A percentile compares a stretch with the other conserved stretches of the same genome.
phyloP scores from a whole-genome alignment of 2,797 vertebrate species.

The Schizopygopsis pylzovi region DNA sequence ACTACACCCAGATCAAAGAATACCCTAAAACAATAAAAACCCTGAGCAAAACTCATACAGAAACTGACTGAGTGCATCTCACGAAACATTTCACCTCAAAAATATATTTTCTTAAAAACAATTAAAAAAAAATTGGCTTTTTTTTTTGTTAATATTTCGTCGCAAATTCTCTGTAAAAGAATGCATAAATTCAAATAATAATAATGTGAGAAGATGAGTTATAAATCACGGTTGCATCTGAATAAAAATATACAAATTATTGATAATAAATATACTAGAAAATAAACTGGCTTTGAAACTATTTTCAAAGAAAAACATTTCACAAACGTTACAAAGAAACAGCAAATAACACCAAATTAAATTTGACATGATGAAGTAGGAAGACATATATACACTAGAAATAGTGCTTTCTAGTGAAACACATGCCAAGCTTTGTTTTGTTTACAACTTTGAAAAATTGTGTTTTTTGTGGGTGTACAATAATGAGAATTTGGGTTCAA shows the following conservation, averaged over 20 bases:
- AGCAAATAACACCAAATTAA: neutral
- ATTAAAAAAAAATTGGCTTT: too few species aligned
- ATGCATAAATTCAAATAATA: neutral
- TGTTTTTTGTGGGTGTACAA: neutral
- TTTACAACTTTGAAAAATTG: neutral
- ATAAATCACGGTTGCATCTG: neutral
- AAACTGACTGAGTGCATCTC: neutral
- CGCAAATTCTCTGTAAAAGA: neutral
- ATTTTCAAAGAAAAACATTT: too few species aligned
- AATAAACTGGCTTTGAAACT: neutral
- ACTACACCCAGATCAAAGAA: slow-evolving; percentile 69
- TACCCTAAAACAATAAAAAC: slow-evolving; percentile 27
- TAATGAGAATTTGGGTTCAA: neutral
- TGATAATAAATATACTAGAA: neutral
- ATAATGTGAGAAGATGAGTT: neutral
- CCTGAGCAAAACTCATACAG: slow-evolving; percentile 1
- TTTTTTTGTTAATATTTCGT: neutral
- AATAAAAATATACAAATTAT: neutral
- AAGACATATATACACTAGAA: neutral
- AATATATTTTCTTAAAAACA: neutral
- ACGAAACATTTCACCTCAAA: neutral
- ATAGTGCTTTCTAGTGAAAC: neutral
- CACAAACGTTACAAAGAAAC: neutral
- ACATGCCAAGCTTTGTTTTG: neutral
- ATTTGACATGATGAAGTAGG: neutral